A percentile compares a stretch with the other conserved stretches of the same genome.
phyloP scores from a whole-genome alignment of 2,113 vertebrate genomes.

The Hyperopisus bebe region DNA sequence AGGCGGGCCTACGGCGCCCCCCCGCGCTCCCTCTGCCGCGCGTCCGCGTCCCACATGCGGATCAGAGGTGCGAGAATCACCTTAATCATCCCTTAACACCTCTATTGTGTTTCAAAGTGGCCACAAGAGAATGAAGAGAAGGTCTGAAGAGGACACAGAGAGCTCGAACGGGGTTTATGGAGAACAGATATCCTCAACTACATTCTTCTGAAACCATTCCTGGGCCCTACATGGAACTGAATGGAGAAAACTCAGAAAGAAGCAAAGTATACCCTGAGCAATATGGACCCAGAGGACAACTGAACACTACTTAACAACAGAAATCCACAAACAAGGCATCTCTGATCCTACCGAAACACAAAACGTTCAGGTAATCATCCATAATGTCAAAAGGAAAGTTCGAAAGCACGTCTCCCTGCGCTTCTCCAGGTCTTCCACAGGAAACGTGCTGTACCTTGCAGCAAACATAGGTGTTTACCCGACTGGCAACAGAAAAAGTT shows the following conservation, averaged over 20 bases:
- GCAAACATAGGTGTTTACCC: background rate
- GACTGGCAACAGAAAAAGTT: background rate
- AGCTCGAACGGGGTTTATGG: background rate
- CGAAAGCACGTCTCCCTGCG: background rate
- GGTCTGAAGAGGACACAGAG: slow-evolving; percentile 53
- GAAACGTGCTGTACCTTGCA: background rate
- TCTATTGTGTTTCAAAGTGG: background rate
- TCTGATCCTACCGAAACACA: background rate
- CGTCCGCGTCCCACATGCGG: background rate
- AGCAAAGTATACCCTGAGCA: background rate
- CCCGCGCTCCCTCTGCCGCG: background rate
- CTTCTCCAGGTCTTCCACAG: background rate
- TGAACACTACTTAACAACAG: background rate
- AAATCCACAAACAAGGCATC: background rate
- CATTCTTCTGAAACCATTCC: background rate
- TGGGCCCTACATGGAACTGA: background rate
- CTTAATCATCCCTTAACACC: slow-evolving; percentile 1
- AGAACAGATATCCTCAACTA: background rate
- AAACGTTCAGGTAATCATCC: background rate
- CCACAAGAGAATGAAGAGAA: background rate
- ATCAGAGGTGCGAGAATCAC: background rate
- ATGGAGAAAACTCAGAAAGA: background rate
- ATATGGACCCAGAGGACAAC: background rate
- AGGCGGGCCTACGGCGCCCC: background rate
- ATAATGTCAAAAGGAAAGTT: background rate